Evolutionary conservation across 2,113 vertebrate genomes (phyloP).

Genomic region (Willisornis vidua): DNA sequence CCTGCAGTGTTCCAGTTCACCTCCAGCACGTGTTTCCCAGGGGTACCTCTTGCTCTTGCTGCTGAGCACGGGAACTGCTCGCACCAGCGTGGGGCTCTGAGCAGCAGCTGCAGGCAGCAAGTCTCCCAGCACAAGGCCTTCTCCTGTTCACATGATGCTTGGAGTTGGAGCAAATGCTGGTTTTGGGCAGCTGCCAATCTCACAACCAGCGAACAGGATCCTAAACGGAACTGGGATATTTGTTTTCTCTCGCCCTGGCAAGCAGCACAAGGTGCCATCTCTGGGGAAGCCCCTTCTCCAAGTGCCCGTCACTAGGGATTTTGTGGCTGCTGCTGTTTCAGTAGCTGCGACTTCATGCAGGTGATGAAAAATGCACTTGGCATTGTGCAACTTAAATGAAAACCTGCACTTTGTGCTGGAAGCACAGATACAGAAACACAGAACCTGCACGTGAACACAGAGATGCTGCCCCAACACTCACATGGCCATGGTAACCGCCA

Average conservation of each 20-base stretch:
- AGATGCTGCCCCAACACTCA: neutral
- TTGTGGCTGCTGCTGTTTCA: neutral
- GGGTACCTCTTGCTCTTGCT: accelerated
- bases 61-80: neutral
- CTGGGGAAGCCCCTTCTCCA: neutral
- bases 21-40: neutral
- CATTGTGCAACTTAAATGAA: neutral
- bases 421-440: neutral
- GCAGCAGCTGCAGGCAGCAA: neutral
- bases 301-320: neutral
- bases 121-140: neutral
- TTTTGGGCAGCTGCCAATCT: neutral
- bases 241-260: neutral
- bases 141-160: neutral
- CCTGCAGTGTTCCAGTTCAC: neutral
- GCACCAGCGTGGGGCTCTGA: neutral
- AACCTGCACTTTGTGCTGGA: neutral
- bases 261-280: accelerated
- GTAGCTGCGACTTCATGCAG: neutral
- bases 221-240: neutral
- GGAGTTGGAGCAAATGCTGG: neutral
- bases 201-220: neutral
- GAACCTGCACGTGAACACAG: neutral
- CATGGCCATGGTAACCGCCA: accelerated
- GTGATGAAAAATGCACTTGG: accelerated